Evolutionary conservation across 2,113 vertebrate genomes (phyloP).

Genomic region (Phycodurus eques): DNA sequence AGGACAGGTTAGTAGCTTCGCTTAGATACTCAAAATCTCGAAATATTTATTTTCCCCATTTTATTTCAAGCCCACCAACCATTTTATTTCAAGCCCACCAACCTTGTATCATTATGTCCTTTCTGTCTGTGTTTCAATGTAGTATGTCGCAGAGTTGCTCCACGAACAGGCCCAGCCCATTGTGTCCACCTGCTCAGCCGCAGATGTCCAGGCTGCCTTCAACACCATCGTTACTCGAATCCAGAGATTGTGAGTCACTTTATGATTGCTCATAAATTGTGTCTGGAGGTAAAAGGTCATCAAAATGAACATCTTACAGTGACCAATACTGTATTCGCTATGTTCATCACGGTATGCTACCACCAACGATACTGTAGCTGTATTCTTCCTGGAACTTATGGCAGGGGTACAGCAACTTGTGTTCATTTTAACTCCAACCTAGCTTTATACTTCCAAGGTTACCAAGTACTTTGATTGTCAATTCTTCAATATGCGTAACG

Average conservation of each 20-base stretch:
- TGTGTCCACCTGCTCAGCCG: constrained; percentile 75
- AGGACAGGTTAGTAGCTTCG: constrained; percentile 67
- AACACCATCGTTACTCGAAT: constrained; percentile 79
- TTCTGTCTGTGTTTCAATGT: constrained; percentile 39
- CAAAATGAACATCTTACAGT: background rate
- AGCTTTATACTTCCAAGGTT: no score
- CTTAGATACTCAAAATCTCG: background rate
- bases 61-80: constrained; percentile 3
- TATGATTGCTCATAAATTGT: background rate
- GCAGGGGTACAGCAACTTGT: no score
- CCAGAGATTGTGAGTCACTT: constrained; percentile 77
- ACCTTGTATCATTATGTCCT: constrained; percentile 11
- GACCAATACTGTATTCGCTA: background rate
- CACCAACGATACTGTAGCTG: no score
- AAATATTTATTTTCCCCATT: background rate
- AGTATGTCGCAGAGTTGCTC: constrained; percentile 73
- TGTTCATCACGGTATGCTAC: no score
- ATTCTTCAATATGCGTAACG: no score
- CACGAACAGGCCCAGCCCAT: constrained; percentile 74
- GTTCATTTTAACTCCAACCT: no score
- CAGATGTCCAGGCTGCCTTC: constrained; percentile 77
- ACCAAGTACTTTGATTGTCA: no score
- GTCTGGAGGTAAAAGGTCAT: background rate
- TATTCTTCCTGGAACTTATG: no score
- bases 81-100: constrained; percentile 3